Evolutionary conservation across 2,797 vertebrate genomes (phyloP).

Genomic region (Centroberyx gerrardi): DNA sequence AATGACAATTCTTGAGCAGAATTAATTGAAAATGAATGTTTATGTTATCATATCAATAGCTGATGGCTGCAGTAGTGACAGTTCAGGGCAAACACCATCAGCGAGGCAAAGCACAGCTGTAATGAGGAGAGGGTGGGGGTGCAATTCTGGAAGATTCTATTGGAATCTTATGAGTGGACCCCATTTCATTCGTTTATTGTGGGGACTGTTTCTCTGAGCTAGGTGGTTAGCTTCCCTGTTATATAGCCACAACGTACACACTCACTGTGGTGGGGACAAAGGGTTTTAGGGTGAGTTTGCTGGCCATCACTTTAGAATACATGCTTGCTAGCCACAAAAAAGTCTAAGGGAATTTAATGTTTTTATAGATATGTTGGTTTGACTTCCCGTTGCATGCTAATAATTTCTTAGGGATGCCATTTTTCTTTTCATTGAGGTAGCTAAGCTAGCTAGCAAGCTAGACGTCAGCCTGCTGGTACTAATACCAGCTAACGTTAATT

Average conservation of each 20-base stretch:
- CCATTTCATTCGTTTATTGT: slow-evolving; percentile 75
- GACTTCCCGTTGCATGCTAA: slow-evolving; percentile 63
- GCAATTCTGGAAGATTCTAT: slow-evolving; percentile 83
- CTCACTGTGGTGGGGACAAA: slow-evolving; percentile 55
- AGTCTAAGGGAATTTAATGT: slow-evolving; percentile 1
- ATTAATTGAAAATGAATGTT: background rate
- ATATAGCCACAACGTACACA: slow-evolving; percentile 59
- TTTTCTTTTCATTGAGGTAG: slow-evolving; percentile 42
- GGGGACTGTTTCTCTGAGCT: slow-evolving; percentile 62
- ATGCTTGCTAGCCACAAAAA: slow-evolving; percentile 26
- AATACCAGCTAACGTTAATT: background rate
- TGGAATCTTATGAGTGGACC: slow-evolving; percentile 77
- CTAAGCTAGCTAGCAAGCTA: slow-evolving; percentile 49
- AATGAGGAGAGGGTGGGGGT: slow-evolving; percentile 73
- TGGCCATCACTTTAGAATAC: slow-evolving; percentile 26
- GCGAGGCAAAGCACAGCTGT: slow-evolving; percentile 52
- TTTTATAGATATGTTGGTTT: slow-evolving; percentile 28
- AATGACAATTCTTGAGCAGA: background rate
- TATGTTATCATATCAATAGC: slow-evolving; percentile 5
- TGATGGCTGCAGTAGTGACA: slow-evolving; percentile 49
- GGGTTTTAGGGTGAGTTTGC: slow-evolving; percentile 77
- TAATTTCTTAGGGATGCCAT: slow-evolving; percentile 38
- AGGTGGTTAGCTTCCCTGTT: slow-evolving; percentile 58
- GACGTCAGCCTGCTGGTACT: background rate
- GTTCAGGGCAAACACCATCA: slow-evolving; percentile 51